phyloP scores from a whole-genome alignment of 2,113 vertebrate genomes.

The Mobula hypostoma region DNA sequence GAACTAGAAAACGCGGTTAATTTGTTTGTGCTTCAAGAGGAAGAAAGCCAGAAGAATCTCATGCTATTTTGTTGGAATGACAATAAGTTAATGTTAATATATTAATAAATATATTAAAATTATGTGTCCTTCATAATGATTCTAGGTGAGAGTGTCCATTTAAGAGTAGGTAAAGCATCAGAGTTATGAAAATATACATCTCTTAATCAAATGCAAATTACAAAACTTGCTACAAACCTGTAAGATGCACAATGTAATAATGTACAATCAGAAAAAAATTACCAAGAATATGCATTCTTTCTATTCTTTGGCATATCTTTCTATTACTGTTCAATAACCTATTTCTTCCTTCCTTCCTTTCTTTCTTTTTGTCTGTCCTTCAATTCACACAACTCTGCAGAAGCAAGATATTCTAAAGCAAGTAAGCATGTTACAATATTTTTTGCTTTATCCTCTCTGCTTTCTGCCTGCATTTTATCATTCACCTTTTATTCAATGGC shows the following conservation, averaged over 20 bases:
- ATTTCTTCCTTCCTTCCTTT: conserved; percentile 39
- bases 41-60: no score
- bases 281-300: not conserved
- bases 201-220: not conserved
- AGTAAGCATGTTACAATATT: conserved; percentile 56
- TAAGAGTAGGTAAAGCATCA: not conserved
- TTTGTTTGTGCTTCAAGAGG: no score
- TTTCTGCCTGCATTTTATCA: not conserved
- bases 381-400: conserved; percentile 55
- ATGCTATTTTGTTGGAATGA: not conserved
- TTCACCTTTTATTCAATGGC: not conserved
- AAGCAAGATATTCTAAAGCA: conserved; percentile 73
- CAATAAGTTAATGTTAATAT: not conserved
- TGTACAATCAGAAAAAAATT: not conserved
- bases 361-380: conserved; percentile 38
- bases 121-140: not conserved
- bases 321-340: conserved; percentile 29
- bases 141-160: not conserved
- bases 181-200: not conserved
- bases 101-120: not conserved
- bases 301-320: conserved; percentile 9
- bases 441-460: conserved; percentile 30
- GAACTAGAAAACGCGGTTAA: no score
- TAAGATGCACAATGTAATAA: not conserved
- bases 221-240: not conserved